Evolutionary conservation across 2,113 vertebrate species (phyloP).

Genomic region (Ptyas mucosa): DNA sequence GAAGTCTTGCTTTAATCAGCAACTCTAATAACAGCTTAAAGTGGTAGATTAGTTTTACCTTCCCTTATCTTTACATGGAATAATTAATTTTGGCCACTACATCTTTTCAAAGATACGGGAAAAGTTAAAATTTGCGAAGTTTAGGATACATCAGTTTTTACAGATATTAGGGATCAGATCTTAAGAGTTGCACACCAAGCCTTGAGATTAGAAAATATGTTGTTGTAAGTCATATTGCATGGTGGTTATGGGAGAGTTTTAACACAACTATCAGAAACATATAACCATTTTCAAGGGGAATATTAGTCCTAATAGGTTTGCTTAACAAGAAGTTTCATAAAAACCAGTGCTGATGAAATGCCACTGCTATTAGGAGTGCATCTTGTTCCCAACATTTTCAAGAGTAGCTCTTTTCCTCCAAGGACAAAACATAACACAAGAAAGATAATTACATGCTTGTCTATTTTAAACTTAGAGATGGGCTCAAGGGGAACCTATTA

Average conservation of each 20-base stretch:
- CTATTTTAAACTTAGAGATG: conserved; percentile 57
- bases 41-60: background rate
- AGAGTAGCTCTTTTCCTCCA: conserved; percentile 38
- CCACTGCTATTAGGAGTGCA: conserved; percentile 32
- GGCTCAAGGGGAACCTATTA: conserved; percentile 57
- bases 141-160: background rate
- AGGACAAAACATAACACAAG: conserved; percentile 53
- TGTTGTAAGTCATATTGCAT: background rate
- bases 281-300: conserved; percentile 21
- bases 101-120: background rate
- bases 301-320: conserved; percentile 46
- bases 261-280: background rate
- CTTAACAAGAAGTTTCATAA: conserved; percentile 27
- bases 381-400: conserved; percentile 26
- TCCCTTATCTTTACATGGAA: background rate
- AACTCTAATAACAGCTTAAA: background rate
- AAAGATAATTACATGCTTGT: conserved; percentile 60
- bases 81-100: background rate
- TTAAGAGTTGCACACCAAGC: background rate
- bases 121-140: background rate
- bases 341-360: conserved; percentile 40
- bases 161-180: background rate
- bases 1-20: background rate
- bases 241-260: background rate
- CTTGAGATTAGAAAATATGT: background rate